Conservation (phyloP, 1,140 invertebrate species). For the Hyles vespertilio region DNA sequence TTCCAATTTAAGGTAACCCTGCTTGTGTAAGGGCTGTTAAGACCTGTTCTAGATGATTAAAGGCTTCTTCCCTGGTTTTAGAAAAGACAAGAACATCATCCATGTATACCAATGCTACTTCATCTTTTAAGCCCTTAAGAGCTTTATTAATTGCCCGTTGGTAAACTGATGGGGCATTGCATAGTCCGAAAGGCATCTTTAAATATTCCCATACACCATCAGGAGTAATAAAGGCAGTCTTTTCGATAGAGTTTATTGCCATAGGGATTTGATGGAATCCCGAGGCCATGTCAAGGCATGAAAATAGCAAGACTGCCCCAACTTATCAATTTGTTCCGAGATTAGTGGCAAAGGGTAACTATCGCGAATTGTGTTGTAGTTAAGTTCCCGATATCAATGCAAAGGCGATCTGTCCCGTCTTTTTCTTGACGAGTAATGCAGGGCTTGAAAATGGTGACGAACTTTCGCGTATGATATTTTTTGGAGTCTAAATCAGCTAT, state of each 20-base stretch:
- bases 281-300: no score
- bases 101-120: conserved; percentile 21
- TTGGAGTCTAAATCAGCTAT: neutral
- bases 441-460: conserved; percentile 11
- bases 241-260: no score
- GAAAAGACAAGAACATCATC: conserved; percentile 28
- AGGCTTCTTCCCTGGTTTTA: conserved; percentile 19
- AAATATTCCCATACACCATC: neutral
- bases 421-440: conserved; percentile 5
- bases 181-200: conserved; percentile 3
- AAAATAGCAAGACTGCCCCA: no score
- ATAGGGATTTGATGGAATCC: no score
- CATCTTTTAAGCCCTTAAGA: neutral
- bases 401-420: conserved; percentile 9
- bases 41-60: conserved; percentile 19
- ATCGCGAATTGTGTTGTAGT: conserved; percentile 10
- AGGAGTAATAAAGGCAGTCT: no score
- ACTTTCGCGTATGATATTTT: conserved; percentile 4
- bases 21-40: conserved; percentile 17
- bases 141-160: no score
- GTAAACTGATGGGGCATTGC: no score
- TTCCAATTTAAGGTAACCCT: conserved; percentile 35
- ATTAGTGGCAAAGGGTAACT: conserved; percentile 16
- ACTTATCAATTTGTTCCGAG: conserved; percentile 7
- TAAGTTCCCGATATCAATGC: conserved; percentile 11